These are phyloP conservation scores for Anarsia innoxiella DNA, from an alignment of 2,888 invertebrate species.

Conservation along the genomic window DNA sequence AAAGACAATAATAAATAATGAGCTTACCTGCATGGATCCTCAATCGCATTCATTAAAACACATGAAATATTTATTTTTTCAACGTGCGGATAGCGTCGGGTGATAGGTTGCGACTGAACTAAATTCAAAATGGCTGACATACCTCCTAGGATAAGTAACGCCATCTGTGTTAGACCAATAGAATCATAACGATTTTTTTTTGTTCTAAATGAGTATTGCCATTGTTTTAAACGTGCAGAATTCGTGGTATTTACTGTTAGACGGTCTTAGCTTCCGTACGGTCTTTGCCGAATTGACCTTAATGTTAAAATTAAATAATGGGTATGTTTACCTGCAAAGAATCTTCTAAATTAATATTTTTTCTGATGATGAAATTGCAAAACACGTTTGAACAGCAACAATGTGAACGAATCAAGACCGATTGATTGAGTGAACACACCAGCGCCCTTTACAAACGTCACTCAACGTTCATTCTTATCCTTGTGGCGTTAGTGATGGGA, in stretches of 20 bases:
- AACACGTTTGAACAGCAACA: too few species aligned
- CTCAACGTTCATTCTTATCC: too few species aligned
- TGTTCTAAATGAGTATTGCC: neutral
- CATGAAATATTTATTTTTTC: neutral
- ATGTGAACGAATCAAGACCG: too few species aligned
- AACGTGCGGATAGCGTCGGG: neutral
- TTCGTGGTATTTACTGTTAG: neutral
- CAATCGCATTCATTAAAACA: neutral
- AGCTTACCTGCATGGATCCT: neutral
- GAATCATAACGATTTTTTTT: too few species aligned
- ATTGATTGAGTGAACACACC: too few species aligned
- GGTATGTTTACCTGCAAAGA: too few species aligned
- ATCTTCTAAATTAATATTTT: too few species aligned
- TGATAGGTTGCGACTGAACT: neutral
- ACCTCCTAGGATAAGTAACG: neutral
- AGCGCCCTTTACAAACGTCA: too few species aligned
- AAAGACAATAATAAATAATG: neutral
- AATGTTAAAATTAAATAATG: too few species aligned
- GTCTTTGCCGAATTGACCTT: conserved; percentile 1
- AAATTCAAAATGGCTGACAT: neutral
- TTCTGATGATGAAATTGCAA: too few species aligned
- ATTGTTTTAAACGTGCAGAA: neutral
- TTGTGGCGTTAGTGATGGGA: too few species aligned
- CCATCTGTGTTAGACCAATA: neutral
- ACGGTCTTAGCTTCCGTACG: neutral